Evolutionary conservation across 2,113 vertebrate genomes (phyloP), one percentile per base, ranked within the genome.

Genomic region (Thunnus maccoyii): DNA sequence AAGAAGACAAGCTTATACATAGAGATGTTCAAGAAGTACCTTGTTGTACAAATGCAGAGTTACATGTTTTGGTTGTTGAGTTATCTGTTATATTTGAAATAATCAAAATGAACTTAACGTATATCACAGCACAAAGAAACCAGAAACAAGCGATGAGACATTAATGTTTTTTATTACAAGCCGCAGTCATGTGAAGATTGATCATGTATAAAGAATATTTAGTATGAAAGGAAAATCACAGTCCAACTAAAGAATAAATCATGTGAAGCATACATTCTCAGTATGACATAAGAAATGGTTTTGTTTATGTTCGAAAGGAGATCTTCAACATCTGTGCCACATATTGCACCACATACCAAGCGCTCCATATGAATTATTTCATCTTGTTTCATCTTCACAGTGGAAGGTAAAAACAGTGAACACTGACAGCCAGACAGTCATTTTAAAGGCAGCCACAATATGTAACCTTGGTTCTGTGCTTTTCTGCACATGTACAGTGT

Each of bases 261-360:
- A 52, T 57, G 20, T 85, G 72, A 72, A 77, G 57, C 36, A 78
- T 64, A 81, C 48, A 75, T 83, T 73, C 72, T 41, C 61, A 78
- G 71, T 72, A 51, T 86, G 87, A 82, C 79, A 89, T 65, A 72
- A 89, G 73, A 91, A 86, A 86, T 86, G 65, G 60, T 60, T 85
- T 88, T 63, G 76, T 41, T 82, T 79, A 77, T 83, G 78, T 88
- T 85, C 15, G 18, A 61, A 58, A 51, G 54, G 72, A 84, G 72
- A 84, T 80, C 50, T 76, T 82, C 76, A 89, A 92, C 92, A 94
- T 95, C 93, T 95, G 93, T 78, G 87, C 55, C 83, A 86, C 91
- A 94, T 89, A 93, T 91, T 94, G 85, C 25, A 74, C 85, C 73
- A 82, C 88, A 92, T 93, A 81, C 86, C 88, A 79, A 70, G 89